phyloP scores from a whole-genome alignment of 2,888 invertebrate genomes.

The Eupithecia subfuscata region DNA sequence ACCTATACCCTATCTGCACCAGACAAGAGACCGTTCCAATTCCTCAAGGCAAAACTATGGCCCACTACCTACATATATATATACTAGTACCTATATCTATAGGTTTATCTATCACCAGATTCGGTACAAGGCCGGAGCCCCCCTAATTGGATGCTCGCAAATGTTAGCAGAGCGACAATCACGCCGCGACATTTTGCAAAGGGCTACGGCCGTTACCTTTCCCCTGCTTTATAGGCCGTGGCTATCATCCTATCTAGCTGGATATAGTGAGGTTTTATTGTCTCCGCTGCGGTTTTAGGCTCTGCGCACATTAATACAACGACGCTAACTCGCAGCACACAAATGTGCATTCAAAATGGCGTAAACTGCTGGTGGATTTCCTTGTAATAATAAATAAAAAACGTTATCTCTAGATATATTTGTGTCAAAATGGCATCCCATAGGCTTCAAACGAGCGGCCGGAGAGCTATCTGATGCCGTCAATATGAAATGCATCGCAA shows the following conservation, averaged over 20 bases:
- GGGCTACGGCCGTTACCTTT: constrained; percentile 56
- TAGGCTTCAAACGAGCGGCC: too few species aligned
- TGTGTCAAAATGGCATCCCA: too few species aligned
- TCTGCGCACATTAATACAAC: too few species aligned
- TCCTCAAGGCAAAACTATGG: neutral
- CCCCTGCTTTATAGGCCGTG: constrained; percentile 55
- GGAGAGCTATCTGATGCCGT: too few species aligned
- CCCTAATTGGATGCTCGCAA: constrained; percentile 74
- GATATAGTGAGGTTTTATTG: constrained; percentile 5
- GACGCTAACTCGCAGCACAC: too few species aligned
- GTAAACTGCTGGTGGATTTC: too few species aligned
- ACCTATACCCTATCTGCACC: neutral
- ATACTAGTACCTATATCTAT: neutral
- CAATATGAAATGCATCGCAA: too few species aligned
- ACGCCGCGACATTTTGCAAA: constrained; percentile 67
- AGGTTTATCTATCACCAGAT: neutral
- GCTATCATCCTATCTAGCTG: constrained; percentile 43
- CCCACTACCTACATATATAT: neutral
- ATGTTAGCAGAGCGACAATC: constrained; percentile 73
- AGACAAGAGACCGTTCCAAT: neutral
- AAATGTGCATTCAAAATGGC: too few species aligned
- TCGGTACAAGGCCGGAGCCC: constrained; percentile 49
- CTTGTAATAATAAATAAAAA: too few species aligned
- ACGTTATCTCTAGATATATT: too few species aligned
- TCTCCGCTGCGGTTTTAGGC: neutral